These are phyloP conservation scores for Argyra leucocephala DNA, from an alignment of 2,888 invertebrate genomes.

Conservation along the genomic window DNA sequence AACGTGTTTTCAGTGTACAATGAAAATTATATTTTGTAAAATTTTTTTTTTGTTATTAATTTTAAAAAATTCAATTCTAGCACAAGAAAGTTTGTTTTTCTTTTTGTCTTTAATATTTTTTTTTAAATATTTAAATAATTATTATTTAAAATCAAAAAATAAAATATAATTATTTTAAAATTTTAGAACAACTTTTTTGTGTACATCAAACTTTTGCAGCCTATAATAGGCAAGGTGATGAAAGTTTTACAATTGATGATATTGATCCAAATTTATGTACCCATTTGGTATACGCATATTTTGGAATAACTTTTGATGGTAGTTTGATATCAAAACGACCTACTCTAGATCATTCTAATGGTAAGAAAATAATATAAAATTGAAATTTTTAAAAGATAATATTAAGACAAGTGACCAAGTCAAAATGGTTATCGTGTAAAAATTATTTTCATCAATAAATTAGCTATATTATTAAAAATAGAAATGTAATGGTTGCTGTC, in stretches of 20 bases:
- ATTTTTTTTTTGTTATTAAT: not conserved
- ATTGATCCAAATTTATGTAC: constrained; percentile 6
- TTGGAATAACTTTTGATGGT: not conserved
- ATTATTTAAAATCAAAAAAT: too few relatives aligned
- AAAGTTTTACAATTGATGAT: not conserved
- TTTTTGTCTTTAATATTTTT: too few relatives aligned
- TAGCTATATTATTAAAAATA: too few relatives aligned
- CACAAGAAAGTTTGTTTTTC: not conserved
- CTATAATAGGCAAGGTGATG: not conserved
- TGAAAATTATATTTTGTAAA: not conserved
- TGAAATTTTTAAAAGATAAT: too few relatives aligned
- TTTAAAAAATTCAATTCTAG: not conserved
- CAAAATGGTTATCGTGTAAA: too few relatives aligned
- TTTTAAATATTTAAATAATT: too few relatives aligned
- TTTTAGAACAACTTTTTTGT: constrained; percentile 7
- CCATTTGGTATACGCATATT: constrained; percentile 2
- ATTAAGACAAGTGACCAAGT: too few relatives aligned
- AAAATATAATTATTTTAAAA: not conserved
- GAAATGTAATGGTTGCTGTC: too few relatives aligned
- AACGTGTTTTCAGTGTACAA: too few relatives aligned
- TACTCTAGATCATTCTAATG: not conserved
- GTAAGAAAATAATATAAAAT: not conserved
- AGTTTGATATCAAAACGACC: not conserved
- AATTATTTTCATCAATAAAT: too few relatives aligned
- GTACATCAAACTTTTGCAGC: not conserved